Percentiles rank a stretch among this genome's conserved stretches.
These are phyloP conservation scores for Choristoneura rosaceana DNA, from an alignment of 2,888 invertebrate genomes.

Conservation along the genomic window DNA sequence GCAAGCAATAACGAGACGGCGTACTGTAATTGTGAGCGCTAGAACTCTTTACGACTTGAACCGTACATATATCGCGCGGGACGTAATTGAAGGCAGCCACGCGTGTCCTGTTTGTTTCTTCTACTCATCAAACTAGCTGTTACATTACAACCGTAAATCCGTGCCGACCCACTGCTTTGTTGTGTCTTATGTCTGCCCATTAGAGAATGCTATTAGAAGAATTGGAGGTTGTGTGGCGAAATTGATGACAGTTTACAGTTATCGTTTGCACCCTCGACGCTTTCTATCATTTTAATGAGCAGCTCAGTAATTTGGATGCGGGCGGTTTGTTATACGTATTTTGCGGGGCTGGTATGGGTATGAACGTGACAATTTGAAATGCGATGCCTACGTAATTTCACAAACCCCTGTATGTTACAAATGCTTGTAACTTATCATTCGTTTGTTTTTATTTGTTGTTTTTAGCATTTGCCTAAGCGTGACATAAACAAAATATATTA, in stretches of 20 bases:
- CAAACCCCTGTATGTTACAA: no score
- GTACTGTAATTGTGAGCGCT: slow-evolving; percentile 28
- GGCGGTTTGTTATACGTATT: not conserved
- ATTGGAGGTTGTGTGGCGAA: slow-evolving; percentile 19
- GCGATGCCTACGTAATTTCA: not conserved
- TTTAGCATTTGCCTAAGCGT: no score
- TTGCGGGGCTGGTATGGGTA: not conserved
- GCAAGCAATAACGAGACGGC: not conserved
- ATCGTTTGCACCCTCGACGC: slow-evolving; percentile 4
- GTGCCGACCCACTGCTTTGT: slow-evolving; percentile 50
- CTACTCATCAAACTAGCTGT: slow-evolving; percentile 56
- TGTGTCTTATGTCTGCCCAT: slow-evolving; percentile 45
- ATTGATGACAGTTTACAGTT: slow-evolving; percentile 33
- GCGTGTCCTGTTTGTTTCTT: slow-evolving; percentile 48
- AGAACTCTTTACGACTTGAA: slow-evolving; percentile 37
- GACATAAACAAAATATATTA: no score
- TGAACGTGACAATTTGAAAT: not conserved
- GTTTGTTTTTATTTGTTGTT: no score
- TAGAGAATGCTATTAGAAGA: slow-evolving; percentile 37
- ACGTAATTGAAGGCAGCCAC: slow-evolving; percentile 42
- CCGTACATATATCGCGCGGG: slow-evolving; percentile 40
- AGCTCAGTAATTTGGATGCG: not conserved
- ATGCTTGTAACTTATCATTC: no score
- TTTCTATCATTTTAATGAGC: slow-evolving; percentile 7
- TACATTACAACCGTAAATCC: slow-evolving; percentile 59